Base-by-base conservation (phyloP, 2,113 vertebrate genomes). In the Spermophilus dauricus region DNA sequence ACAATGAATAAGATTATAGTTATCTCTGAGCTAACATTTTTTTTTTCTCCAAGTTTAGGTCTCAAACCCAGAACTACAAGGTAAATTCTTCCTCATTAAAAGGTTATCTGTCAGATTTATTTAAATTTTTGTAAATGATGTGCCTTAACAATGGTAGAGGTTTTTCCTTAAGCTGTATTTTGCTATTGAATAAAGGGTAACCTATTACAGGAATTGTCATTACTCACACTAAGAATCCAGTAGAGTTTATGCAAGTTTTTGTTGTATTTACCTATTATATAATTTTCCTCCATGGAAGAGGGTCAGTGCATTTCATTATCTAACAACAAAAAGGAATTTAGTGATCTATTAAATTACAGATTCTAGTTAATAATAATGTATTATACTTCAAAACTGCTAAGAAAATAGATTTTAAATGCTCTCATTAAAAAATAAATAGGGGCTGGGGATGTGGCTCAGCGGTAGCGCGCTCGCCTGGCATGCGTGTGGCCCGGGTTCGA, bases 121-220 rank as follows among this genome's bases (percentile, higher is more conserved):
- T 78, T 80, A 83, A 90, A 93, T 20, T 17, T 86, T 88, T 73
- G 8, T 80, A 42, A 86, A 63, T 56, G 48, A 81, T 87, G 26
- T 80, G 16, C 56, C 81, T 77, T 65, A 94, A 86, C 8, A 51
- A 9, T 58, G 42, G 2, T 86, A 28, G 32, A 11, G 58, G 34
- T 48, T 48, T 82, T 51, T 73, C 56, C 61, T 92, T 83, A 87
- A 39, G 58, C 5, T 83, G 0, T 70, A 42, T 80, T 78, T 87
- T 67, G 14, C 13, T 86, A 61, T 28, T 93, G 58, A 93, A 88
- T 97, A 63, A 97, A 72, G 89, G 63, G 76, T 95, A 89, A 12
- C 1, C 8, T 78, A 63, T 61, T 84, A 10, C 10, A 93, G 14
- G 26, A 26, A 86, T 58, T 91, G 58, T 56, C 72, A 53, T 82